Base-by-base conservation (phyloP, 2,797 vertebrate species). In the Zenarchopterus dispar region DNA sequence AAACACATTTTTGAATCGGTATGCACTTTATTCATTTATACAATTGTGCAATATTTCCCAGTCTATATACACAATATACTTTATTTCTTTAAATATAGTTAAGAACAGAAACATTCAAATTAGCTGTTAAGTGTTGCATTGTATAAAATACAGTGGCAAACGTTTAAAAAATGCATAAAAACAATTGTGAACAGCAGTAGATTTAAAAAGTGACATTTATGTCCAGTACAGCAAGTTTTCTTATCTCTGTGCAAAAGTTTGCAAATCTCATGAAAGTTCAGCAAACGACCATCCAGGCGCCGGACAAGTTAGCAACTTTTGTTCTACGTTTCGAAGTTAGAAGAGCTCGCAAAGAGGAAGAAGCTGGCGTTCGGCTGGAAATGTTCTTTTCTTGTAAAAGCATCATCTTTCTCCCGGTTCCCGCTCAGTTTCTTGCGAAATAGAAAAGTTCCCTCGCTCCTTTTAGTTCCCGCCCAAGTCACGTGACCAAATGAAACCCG, bases 141-240 rank as follows among this genome's bases (percentile, higher is more conserved):
- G 89, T 95, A 96, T 94, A 96, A 95, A 95, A 94, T 93, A 94
- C 93, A 93, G 94, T 93, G 91, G 92, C 91, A 91, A 92, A 93
- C 87, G 86, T 92, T 92, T 83, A 91, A 91, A 91, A 93, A 93
- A 93, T 89, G 91, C 91, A 91, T 93, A 92, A 92, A 93, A 94
- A 93, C 90, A 91, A 92, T 90, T 89, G 89, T 91, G 84, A 94
- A 91, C 91, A 90, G 92, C 91, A 91, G 81, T 91, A 92, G 78
- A 89, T 93, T 93, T 90, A 91, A 94, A 94, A 92, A 92, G 90
- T 91, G 91, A 91, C 87, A 84, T 86, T 85, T 74, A 77, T 66
- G 47, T 88, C 82, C 78, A 85, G 82, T 92, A 89, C 91, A 92
- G 93, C 86, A 80, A 77, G 74, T 81, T 91, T 91, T 88, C 77